Conservation (phyloP, 2,888 invertebrate species). For the Atrina japonica region DNA sequence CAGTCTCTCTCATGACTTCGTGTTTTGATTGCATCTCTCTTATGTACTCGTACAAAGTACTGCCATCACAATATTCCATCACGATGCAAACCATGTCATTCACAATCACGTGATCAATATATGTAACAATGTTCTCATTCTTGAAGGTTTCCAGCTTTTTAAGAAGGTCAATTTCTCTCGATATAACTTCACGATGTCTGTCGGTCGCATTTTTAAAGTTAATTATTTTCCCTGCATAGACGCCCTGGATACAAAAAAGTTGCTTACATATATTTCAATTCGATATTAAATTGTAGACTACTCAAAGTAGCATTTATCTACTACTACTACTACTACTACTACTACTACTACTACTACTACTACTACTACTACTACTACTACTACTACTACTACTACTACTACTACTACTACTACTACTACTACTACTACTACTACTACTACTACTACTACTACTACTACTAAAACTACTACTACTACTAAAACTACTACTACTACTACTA, state of each 20-base stretch:
- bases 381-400: too few relatives aligned
- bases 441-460: too few relatives aligned
- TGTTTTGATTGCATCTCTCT: neutral
- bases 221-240: slow-evolving; percentile 12
- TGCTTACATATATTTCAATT: too few relatives aligned
- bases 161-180: slow-evolving; percentile 16
- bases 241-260: neutral
- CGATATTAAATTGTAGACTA: too few relatives aligned
- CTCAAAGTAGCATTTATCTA: too few relatives aligned
- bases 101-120: neutral
- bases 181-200: slow-evolving; percentile 11
- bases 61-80: slow-evolving; percentile 18
- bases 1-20: slow-evolving; percentile 18
- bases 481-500: too few relatives aligned
- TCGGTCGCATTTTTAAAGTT: slow-evolving; percentile 12
- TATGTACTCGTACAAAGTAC: slow-evolving; percentile 11
- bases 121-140: slow-evolving; percentile 1
- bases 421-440: too few relatives aligned
- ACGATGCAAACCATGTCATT: slow-evolving; percentile 5
- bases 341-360: too few relatives aligned
- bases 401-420: too few relatives aligned
- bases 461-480: too few relatives aligned
- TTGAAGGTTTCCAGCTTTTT: neutral
- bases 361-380: too few relatives aligned
- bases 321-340: too few relatives aligned